phyloP scores from a whole-genome alignment of 2,888 invertebrate species.

The Epistrophe grossulariae region DNA sequence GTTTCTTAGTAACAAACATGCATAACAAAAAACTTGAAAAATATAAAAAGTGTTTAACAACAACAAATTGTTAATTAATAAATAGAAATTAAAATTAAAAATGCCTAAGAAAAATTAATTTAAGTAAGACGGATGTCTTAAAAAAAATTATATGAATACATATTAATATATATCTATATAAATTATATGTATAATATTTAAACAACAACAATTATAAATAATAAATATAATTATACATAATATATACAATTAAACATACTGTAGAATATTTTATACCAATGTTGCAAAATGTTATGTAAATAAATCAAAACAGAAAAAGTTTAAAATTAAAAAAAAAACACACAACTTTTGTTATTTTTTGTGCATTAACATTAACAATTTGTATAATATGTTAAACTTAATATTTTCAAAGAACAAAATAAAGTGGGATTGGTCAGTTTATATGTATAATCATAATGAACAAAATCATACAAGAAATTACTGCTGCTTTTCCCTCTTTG shows the following conservation, averaged over 20 bases:
- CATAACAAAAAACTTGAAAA: conserved; percentile 23
- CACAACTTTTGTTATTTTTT: conserved; percentile 12
- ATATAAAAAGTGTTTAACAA: conserved; percentile 37
- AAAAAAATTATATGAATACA: conserved; percentile 61
- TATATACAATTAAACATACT: conserved; percentile 32
- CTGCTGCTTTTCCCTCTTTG: not conserved
- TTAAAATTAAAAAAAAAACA: conserved; percentile 17
- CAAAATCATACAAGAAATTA: not conserved
- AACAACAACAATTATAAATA: conserved; percentile 4
- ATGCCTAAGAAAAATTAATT: conserved; percentile 68
- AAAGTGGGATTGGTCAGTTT: not conserved
- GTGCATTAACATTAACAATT: conserved; percentile 20
- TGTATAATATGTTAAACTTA: not conserved
- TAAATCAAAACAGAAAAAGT: conserved; percentile 45
- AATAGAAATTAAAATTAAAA: conserved; percentile 59
- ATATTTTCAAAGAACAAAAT: not conserved
- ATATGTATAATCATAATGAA: not conserved
- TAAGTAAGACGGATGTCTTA: conserved; percentile 73
- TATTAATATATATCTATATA: conserved; percentile 73
- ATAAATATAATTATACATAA: not conserved
- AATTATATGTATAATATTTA: conserved; percentile 35
- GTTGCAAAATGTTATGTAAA: conserved; percentile 75
- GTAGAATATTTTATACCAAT: conserved; percentile 76
- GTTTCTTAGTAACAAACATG: conserved; percentile 31
- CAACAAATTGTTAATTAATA: conserved; percentile 57